Evolutionary conservation across 1,140 invertebrate genomes (phyloP).

Genomic region (Pseudomyrmex cubaensis): DNA sequence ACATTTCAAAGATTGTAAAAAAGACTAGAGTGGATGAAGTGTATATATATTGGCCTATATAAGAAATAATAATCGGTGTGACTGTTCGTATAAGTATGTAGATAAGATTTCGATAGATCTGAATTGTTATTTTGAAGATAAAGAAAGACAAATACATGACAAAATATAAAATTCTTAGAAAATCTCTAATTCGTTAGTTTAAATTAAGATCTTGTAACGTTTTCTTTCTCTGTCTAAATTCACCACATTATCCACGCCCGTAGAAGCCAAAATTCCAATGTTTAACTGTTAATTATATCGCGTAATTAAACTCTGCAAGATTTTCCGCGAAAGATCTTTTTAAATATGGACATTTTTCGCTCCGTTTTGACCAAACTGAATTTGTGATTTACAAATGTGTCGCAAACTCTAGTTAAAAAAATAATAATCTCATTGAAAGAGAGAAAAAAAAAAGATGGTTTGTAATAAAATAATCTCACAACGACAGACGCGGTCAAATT

Average conservation of each 20-base stretch:
- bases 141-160: neutral
- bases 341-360: no score
- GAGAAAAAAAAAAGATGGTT: neutral
- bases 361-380: no score
- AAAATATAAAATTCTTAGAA: neutral
- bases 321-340: no score
- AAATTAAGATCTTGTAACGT: no score
- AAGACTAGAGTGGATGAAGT: neutral
- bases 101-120: neutral
- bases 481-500: neutral
- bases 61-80: neutral
- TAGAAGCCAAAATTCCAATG: no score
- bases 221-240: no score
- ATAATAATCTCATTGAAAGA: neutral
- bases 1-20: neutral
- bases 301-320: no score
- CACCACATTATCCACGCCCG: no score
- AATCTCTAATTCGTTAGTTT: no score
- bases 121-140: neutral
- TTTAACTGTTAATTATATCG: no score
- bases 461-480: neutral
- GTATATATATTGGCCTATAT: neutral
- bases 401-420: no score
- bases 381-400: no score
- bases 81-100: neutral